phyloP scores from a whole-genome alignment of 2,113 vertebrate genomes.

The Panthera tigris region DNA sequence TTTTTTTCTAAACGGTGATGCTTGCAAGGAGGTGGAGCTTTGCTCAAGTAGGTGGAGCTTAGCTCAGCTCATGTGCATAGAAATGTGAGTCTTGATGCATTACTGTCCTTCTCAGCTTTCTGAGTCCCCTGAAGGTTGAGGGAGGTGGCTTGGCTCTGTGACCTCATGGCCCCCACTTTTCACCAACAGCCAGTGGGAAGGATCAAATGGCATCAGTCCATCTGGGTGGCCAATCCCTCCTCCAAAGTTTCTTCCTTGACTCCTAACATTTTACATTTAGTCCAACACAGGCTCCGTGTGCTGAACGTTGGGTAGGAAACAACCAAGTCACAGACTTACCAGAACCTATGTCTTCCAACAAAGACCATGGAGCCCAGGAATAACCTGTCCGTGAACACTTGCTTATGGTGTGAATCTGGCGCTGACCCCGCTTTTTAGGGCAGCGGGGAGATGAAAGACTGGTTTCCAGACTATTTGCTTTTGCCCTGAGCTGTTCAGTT shows the following conservation, averaged over 20 bases:
- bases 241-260: too few relatives aligned
- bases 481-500: neutral
- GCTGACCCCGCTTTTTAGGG: neutral
- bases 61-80: neutral
- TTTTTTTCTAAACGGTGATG: constrained; percentile 16
- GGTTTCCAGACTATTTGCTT: neutral
- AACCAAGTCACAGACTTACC: neutral
- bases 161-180: neutral
- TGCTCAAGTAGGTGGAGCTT: constrained; percentile 13
- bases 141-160: fast-evolving
- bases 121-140: fast-evolving
- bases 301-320: neutral
- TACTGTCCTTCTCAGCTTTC: constrained; percentile 55
- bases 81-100: fast-evolving
- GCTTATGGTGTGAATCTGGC: constrained; percentile 46
- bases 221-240: constrained; percentile 35
- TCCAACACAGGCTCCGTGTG: fast-evolving
- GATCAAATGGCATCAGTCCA: constrained; percentile 40
- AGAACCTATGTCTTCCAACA: constrained; percentile 20
- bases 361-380: neutral
- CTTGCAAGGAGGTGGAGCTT: constrained; percentile 27
- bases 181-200: neutral
- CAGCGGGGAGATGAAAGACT: neutral
- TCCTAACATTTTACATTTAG: neutral
- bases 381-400: constrained; percentile 7